Evolutionary conservation across 2,797 vertebrate genomes (phyloP).

Genomic region (Sorex maritimensis): DNA sequence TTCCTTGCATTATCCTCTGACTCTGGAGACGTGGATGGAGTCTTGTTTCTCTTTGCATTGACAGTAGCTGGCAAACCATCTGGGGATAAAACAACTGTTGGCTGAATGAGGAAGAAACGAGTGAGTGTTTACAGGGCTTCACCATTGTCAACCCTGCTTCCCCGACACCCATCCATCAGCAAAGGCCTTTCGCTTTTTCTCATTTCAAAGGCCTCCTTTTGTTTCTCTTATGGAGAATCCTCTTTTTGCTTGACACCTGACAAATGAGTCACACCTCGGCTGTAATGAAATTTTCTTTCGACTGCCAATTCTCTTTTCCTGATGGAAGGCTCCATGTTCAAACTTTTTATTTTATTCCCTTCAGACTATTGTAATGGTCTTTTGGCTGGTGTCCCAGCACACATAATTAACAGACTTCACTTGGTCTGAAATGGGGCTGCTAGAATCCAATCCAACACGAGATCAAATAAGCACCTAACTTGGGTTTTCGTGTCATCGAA

Average conservation of each 20-base stretch:
- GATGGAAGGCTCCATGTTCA: constrained; percentile 64
- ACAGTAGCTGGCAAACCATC: constrained; percentile 9
- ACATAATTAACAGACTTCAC: constrained; percentile 64
- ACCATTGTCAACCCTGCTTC: neutral
- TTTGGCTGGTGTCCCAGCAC: constrained; percentile 71
- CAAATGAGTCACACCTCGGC: constrained; percentile 60
- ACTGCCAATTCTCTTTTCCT: constrained; percentile 65
- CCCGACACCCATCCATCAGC: neutral
- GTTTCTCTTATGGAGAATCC: constrained; percentile 45
- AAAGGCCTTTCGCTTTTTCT: neutral
- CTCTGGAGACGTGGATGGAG: neutral
- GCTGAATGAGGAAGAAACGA: neutral
- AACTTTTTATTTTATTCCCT: constrained; percentile 69
- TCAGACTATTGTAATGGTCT: constrained; percentile 72
- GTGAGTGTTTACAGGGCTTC: neutral
- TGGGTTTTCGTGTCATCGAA: constrained; percentile 78
- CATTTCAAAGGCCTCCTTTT: constrained; percentile 33
- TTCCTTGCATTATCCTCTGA: neutral
- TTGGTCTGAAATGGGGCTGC: constrained; percentile 68
- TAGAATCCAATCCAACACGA: constrained; percentile 65
- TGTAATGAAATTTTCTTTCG: constrained; percentile 69
- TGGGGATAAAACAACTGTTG: neutral
- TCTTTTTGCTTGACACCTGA: constrained; percentile 46
- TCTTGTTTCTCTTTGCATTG: neutral
- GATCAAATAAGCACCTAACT: constrained; percentile 74